Conservation (phyloP, 2,888 invertebrate genomes). For the Neria commutata region DNA sequence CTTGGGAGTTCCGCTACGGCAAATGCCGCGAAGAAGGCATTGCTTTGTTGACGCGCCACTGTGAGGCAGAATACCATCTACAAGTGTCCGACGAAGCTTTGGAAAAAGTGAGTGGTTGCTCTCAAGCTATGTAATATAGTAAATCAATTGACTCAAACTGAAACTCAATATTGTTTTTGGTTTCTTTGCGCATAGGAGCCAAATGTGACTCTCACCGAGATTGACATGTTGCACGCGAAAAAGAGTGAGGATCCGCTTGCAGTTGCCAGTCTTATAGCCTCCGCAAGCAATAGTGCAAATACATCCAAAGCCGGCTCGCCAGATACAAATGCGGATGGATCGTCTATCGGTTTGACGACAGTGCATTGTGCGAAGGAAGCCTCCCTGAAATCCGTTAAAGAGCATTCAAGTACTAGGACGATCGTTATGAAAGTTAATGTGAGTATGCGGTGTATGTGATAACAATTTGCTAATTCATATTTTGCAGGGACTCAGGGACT, state of each 20-base stretch:
- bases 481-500: too few species aligned
- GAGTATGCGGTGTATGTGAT: too few species aligned
- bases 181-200: slow-evolving; percentile 47
- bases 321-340: too few species aligned
- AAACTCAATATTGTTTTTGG: not conserved
- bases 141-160: not conserved
- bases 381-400: not conserved
- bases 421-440: not conserved
- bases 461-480: too few species aligned
- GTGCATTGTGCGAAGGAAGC: not conserved
- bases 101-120: slow-evolving; percentile 46
- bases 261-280: slow-evolving; percentile 15
- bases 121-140: not conserved
- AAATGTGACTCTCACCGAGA: slow-evolving; percentile 54
- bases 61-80: slow-evolving; percentile 74
- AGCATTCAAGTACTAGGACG: slow-evolving; percentile 18
- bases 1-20: slow-evolving; percentile 83
- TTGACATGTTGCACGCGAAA: slow-evolving; percentile 55
- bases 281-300: not conserved
- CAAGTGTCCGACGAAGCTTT: slow-evolving; percentile 67
- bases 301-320: not conserved
- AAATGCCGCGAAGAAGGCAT: slow-evolving; percentile 67
- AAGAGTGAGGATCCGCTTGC: slow-evolving; percentile 46
- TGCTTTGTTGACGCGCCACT: slow-evolving; percentile 68
- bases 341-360: not conserved